Base-by-base conservation (phyloP, 2,113 vertebrate genomes). In the Oryzias celebensis region DNA sequence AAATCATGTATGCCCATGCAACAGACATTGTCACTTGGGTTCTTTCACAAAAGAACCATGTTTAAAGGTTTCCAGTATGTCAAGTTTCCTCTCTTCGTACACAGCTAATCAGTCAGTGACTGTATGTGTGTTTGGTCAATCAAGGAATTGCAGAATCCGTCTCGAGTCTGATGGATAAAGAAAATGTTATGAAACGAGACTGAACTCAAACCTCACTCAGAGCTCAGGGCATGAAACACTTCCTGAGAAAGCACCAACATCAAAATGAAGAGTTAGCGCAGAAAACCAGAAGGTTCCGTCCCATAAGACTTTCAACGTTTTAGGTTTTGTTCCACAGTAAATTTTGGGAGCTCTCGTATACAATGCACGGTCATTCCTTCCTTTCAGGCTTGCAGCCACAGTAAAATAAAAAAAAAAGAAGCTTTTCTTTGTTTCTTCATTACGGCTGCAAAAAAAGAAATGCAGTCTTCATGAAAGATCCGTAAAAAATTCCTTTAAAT, bases 291-390 rank as follows among this genome's bases (percentile, higher is more conserved):
- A 64, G 59, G 58, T 62, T 45, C 12, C 23, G n/a, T 67, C 75
- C 55, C 24, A 67, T 76, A 81, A 77, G 73, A 78, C 77, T 73
- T 71, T 41, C 65, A 44, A 67, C 36, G 26, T 72, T 46, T 73
- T 41, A 81, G 80, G 67, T 75, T 62, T 75, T 49, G 45, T 75
- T 60, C 62, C 26, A 16, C 61, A 56, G 17, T n/a, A 23, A 36
- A 2, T 24, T 73, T 78, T 75, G 83, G 85, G 87, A 88, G 85
- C 87, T 88, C 83, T 87, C 73, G 54, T 67, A 82, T 69, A 75
- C 81, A 71, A 44, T 60, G 65, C 58, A 53, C 28, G 52, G 67
- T 85, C 82, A 85, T 87, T 89, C 85, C 89, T 80, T 82, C 62
- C 53, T 42, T 16, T 45, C 17, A 45, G 20, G 20, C 4, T 45